These are phyloP conservation scores for Herpetotheres cachinnans DNA, from an alignment of 2,113 vertebrate species.

Conservation along the genomic window DNA sequence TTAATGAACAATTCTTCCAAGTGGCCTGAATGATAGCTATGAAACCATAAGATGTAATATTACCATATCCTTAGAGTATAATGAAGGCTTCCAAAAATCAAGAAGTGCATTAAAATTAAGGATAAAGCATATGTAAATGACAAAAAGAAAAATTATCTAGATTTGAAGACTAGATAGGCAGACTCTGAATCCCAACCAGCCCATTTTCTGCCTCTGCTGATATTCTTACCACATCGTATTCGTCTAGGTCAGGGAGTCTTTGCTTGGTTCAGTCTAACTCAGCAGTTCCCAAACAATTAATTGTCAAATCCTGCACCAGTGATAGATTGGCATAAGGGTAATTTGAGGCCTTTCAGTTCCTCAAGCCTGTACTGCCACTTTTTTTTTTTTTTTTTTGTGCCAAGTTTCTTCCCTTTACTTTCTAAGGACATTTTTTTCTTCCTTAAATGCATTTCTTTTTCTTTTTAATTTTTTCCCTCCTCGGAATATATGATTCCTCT, in stretches of 20 bases:
- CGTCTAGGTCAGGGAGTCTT: neutral
- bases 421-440: neutral
- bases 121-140: conserved; percentile 21
- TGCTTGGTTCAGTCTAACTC: neutral
- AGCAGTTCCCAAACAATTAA: conserved; percentile 21
- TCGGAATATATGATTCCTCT: neutral
- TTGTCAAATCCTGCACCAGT: neutral
- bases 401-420: neutral
- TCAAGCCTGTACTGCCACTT: neutral
- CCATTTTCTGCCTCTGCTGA: conserved; percentile 10
- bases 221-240: neutral
- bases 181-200: neutral
- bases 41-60: conserved; percentile 19
- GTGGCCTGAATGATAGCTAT: conserved; percentile 14
- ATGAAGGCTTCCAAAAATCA: conserved; percentile 37
- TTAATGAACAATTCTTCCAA: conserved; percentile 53
- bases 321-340: neutral
- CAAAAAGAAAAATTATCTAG: conserved; percentile 8
- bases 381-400: neutral
- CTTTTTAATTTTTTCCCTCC: neutral
- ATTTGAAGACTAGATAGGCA: neutral
- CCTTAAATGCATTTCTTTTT: neutral
- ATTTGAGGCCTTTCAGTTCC: neutral
- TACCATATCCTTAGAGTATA: conserved; percentile 25
- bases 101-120: conserved; percentile 34